phyloP scores from a whole-genome alignment of 1,140 invertebrate genomes.

The Drosophila insularis region DNA sequence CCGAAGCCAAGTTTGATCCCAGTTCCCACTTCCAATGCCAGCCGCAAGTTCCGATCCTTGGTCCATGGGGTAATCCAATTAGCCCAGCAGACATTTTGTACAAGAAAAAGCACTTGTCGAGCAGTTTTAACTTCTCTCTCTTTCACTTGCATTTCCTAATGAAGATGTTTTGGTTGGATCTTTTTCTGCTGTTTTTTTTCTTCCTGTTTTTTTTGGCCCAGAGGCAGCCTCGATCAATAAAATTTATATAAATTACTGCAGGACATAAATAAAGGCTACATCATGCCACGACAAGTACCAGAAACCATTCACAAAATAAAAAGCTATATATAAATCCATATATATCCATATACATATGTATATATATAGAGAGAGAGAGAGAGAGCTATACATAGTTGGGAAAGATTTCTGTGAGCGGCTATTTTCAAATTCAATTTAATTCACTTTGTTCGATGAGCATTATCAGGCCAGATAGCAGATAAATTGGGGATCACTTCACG shows the following conservation, averaged over 20 bases:
- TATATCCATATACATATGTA: background rate
- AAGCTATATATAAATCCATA: background rate
- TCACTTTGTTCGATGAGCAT: conserved; percentile 83
- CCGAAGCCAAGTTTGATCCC: background rate
- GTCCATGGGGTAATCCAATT: conserved; percentile 65
- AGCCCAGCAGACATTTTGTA: conserved; percentile 74
- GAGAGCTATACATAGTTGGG: conserved; percentile 21
- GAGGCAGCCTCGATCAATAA: conserved; percentile 51
- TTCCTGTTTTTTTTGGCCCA: conserved; percentile 29
- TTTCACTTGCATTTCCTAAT: conserved; percentile 58
- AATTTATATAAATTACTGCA: conserved; percentile 63
- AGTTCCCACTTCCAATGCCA: background rate
- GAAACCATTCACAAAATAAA: conserved; percentile 3
- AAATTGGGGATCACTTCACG: conserved; percentile 82
- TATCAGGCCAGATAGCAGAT: conserved; percentile 80
- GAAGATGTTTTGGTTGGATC: conserved; percentile 61
- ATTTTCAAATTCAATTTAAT: conserved; percentile 81
- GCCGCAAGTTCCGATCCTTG: background rate
- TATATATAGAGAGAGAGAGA: background rate
- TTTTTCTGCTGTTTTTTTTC: background rate
- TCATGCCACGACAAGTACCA: conserved; percentile 13
- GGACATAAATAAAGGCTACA: conserved; percentile 64
- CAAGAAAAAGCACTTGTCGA: conserved; percentile 79
- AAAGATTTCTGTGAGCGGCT: conserved; percentile 44
- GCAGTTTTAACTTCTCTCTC: conserved; percentile 2